These are phyloP conservation scores for Drosophila fulvimacula DNA, from an alignment of 2,888 invertebrate species.

Conservation along the genomic window DNA sequence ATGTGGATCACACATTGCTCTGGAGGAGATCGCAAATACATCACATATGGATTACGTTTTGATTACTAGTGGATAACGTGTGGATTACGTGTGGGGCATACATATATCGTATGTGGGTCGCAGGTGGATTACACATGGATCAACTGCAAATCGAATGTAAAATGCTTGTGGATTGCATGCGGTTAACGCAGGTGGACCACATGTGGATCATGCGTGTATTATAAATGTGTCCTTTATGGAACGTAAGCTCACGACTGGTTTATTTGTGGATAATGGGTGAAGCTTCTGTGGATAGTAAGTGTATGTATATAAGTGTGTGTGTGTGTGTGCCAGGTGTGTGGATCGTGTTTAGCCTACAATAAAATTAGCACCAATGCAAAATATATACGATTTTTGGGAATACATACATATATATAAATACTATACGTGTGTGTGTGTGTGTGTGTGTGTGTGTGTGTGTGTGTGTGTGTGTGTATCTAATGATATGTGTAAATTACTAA, in stretches of 20 bases:
- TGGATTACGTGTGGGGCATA: neutral
- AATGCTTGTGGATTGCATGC: neutral
- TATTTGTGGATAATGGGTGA: neutral
- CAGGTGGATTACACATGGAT: neutral
- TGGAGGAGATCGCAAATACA: too few relatives aligned
- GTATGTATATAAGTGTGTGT: neutral
- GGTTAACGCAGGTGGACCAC: neutral
- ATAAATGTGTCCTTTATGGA: neutral
- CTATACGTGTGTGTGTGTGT: conserved; percentile 19
- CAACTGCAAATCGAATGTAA: too few relatives aligned
- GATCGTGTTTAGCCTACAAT: conserved; percentile 53
- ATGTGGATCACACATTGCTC: too few relatives aligned
- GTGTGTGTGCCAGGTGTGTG: conserved; percentile 17
- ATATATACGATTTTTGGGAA: conserved; percentile 42
- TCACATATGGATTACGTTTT: too few relatives aligned
- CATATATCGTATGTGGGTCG: neutral
- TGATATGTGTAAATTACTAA: conserved; percentile 70
- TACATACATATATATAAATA: conserved; percentile 1
- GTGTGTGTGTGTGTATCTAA: conserved; percentile 30
- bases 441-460: conserved; percentile 18
- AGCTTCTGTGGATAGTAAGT: neutral
- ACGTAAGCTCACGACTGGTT: neutral
- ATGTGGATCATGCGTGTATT: neutral
- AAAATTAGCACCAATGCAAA: conserved; percentile 75
- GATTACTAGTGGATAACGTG: too few relatives aligned